Evolutionary conservation across 1,140 invertebrate species (phyloP).

Genomic region (Anastrepha ludens): DNA sequence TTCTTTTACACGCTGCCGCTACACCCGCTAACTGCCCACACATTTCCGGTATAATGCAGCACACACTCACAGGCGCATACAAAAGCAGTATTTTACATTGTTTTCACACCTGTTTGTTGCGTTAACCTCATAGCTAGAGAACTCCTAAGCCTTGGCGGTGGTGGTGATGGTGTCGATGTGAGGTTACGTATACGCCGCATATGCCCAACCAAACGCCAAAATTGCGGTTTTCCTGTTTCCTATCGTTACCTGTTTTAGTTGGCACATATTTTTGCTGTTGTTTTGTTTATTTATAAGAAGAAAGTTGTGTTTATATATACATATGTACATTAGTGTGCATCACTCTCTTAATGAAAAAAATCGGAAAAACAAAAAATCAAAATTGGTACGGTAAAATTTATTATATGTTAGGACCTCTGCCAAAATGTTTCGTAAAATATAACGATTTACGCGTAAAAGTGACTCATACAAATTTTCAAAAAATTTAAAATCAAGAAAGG

Average conservation of each 20-base stretch:
- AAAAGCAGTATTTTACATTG: neutral
- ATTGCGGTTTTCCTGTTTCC: slow-evolving; percentile 53
- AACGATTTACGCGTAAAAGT: too few relatives aligned
- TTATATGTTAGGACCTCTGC: too few relatives aligned
- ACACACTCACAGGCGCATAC: neutral
- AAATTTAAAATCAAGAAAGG: too few relatives aligned
- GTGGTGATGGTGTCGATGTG: neutral
- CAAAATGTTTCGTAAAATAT: too few relatives aligned
- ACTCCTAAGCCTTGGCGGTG: too few relatives aligned
- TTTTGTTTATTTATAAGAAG: slow-evolving; percentile 8
- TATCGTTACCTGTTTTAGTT: slow-evolving; percentile 5
- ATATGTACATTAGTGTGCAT: neutral
- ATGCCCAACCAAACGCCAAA: slow-evolving; percentile 49
- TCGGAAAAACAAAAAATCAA: too few relatives aligned
- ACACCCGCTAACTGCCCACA: slow-evolving; percentile 5
- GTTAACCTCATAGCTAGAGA: neutral
- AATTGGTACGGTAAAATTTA: too few relatives aligned
- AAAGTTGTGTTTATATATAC: neutral
- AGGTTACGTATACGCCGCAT: slow-evolving; percentile 36
- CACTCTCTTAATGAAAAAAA: neutral
- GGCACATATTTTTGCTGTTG: neutral
- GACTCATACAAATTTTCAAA: too few relatives aligned
- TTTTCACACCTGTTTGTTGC: slow-evolving; percentile 45
- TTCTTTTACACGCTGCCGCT: neutral
- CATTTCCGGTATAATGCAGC: neutral